Percentiles rank a stretch among this genome's conserved stretches.
Conservation (phyloP, 2,797 vertebrate genomes). For the Enteromius treurensis region DNA sequence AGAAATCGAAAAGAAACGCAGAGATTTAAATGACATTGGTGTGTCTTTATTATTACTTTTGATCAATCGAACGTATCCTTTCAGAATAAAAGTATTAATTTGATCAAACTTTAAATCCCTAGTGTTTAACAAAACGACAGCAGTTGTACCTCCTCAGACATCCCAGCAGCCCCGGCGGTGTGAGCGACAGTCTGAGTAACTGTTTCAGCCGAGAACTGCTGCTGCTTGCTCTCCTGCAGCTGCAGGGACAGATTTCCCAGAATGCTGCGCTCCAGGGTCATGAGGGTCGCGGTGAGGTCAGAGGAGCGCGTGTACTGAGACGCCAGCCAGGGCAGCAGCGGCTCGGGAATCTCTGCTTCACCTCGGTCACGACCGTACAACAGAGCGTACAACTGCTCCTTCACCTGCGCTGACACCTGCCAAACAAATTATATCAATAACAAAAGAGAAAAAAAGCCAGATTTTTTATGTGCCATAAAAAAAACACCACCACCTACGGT, state of each 20-base stretch:
- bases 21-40: not conserved
- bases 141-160: constrained; percentile 86
- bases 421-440: too few species aligned
- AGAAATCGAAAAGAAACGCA: not conserved
- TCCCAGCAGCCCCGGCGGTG: constrained; percentile 77
- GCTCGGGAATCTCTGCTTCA: constrained; percentile 73
- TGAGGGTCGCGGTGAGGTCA: constrained; percentile 79
- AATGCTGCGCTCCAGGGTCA: constrained; percentile 82
- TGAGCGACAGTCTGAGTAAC: constrained; percentile 75
- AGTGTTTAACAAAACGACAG: not conserved
- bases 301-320: constrained; percentile 83
- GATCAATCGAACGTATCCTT: not conserved
- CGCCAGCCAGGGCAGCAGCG: constrained; percentile 82
- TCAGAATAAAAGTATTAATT: not conserved
- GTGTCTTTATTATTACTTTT: not conserved
- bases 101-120: not conserved
- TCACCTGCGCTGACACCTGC: constrained; percentile 70
- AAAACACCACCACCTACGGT: constrained; percentile 67
- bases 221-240: constrained; percentile 73
- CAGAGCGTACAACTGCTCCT: constrained; percentile 71
- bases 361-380: constrained; percentile 68
- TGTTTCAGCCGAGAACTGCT: constrained; percentile 70
- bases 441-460: not conserved
- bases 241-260: constrained; percentile 84
- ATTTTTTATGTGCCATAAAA: not conserved